A percentile compares a stretch with the other conserved stretches of the same genome.
Conservation (phyloP, 2,888 invertebrate genomes). For the Scaptomyza cyrtandrae region DNA sequence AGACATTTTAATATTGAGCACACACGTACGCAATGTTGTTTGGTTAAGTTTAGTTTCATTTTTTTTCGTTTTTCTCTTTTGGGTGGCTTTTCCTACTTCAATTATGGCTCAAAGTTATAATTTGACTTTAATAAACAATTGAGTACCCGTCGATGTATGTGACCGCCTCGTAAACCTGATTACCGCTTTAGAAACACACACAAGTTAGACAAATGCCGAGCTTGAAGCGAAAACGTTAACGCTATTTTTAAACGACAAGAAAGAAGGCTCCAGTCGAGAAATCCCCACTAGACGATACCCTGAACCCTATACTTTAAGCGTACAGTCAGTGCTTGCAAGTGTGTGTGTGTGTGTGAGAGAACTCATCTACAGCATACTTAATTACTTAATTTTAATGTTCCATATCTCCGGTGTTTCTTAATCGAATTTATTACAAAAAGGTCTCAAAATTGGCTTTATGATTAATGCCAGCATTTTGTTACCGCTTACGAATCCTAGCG, state of each 20-base stretch:
- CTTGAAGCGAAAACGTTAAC: background rate
- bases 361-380: too few species aligned
- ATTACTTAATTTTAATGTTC: too few species aligned
- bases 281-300: too few species aligned
- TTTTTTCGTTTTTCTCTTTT: slow-evolving; percentile 1
- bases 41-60: slow-evolving; percentile 9
- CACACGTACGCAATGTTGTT: slow-evolving; percentile 28
- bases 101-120: slow-evolving; percentile 61
- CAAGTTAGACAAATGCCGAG: slow-evolving; percentile 17
- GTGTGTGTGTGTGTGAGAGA: too few species aligned
- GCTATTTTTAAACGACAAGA: too few species aligned
- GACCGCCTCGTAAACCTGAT: slow-evolving; percentile 10
- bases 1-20: slow-evolving; percentile 58
- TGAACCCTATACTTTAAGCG: too few species aligned
- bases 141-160: slow-evolving; percentile 47
- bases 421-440: too few species aligned
- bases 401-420: too few species aligned
- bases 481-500: slow-evolving; percentile 22
- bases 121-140: slow-evolving; percentile 73
- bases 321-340: too few species aligned
- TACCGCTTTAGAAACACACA: slow-evolving; percentile 3
- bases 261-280: too few species aligned
- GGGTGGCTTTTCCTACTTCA: slow-evolving; percentile 12
- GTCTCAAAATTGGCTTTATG: slow-evolving; percentile 45
- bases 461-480: slow-evolving; percentile 51